Conservation (phyloP, 2,797 vertebrate species). For the Acipenser oxyrinchus region DNA sequence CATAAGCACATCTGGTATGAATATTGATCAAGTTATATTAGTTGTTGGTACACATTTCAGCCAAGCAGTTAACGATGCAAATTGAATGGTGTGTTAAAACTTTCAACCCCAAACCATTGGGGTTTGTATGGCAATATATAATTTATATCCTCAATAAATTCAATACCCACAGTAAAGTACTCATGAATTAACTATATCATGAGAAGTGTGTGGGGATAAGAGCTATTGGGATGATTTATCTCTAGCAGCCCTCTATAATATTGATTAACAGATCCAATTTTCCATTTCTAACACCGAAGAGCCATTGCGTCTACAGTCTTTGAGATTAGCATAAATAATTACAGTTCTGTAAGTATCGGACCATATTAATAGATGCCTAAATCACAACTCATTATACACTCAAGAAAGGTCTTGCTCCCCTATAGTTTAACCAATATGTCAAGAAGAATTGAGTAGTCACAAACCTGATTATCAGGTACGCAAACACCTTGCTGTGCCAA, state of each 20-base stretch:
- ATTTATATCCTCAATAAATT: background rate
- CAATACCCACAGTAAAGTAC: background rate
- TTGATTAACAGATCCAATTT: slow-evolving; percentile 2
- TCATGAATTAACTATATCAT: background rate
- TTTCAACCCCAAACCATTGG: no score
- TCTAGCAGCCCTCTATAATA: background rate
- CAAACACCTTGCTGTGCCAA: no score
- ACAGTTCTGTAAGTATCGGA: background rate
- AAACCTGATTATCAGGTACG: no score
- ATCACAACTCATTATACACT: background rate
- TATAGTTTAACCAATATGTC: no score
- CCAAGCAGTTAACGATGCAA: background rate
- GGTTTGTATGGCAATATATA: no score
- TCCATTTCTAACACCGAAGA: background rate
- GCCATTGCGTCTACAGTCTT: background rate
- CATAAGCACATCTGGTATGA: slow-evolving; percentile 2
- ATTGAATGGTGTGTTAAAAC: no score
- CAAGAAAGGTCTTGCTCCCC: background rate
- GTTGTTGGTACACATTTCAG: slow-evolving; percentile 1
- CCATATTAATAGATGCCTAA: background rate
- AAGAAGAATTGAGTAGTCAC: no score
- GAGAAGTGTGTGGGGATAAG: background rate
- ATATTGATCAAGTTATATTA: background rate
- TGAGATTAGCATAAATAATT: background rate
- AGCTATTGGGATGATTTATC: slow-evolving; percentile 6